Conservation (phyloP, 2,888 invertebrate genomes). For the Pandemis cinnamomeana region DNA sequence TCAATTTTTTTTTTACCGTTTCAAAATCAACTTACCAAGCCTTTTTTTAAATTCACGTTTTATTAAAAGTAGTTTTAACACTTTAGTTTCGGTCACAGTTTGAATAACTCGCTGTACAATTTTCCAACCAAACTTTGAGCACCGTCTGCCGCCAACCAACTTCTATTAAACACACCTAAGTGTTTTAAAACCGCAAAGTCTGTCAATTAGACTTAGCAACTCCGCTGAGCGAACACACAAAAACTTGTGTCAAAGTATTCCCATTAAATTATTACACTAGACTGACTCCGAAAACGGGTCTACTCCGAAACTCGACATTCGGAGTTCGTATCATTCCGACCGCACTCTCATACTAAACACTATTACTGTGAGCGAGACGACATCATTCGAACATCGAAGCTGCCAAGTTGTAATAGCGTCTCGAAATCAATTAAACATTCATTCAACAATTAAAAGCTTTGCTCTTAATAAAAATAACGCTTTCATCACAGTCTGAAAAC, state of each 20-base stretch:
- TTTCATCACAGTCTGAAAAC: conserved; percentile 31
- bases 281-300: background rate
- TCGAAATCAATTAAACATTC: conserved; percentile 29
- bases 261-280: conserved; percentile 39
- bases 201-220: conserved; percentile 39
- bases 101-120: background rate
- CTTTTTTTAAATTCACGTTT: too few species aligned
- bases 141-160: conserved; percentile 10
- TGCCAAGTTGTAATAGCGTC: conserved; percentile 3
- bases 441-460: conserved; percentile 28
- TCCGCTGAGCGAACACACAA: conserved; percentile 10
- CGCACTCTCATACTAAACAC: too few species aligned
- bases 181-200: conserved; percentile 47
- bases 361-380: too few species aligned
- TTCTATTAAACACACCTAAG: conserved; percentile 40
- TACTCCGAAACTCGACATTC: too few species aligned
- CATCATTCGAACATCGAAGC: too few species aligned
- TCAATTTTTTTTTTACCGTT: too few species aligned
- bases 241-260: conserved; percentile 33
- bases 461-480: conserved; percentile 30
- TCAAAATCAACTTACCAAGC: too few species aligned
- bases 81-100: background rate
- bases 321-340: too few species aligned
- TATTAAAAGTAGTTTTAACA: background rate
- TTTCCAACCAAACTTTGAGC: conserved; percentile 48